These are phyloP conservation scores for Drosophila obscura DNA, from an alignment of 1,140 invertebrate species.

Conservation along the genomic window DNA sequence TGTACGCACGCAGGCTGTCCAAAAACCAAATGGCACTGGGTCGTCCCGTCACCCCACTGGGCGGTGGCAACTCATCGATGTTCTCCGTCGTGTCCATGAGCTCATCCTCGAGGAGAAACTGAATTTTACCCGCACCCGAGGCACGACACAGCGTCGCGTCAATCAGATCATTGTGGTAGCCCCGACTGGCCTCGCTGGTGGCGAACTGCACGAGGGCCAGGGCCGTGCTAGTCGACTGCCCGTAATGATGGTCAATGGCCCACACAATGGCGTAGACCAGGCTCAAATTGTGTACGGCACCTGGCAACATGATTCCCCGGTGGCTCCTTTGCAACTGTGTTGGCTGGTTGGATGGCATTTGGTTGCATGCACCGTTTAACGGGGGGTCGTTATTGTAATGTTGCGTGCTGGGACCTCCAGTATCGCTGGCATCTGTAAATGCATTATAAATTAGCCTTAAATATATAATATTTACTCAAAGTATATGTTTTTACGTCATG, in stretches of 20 bases:
- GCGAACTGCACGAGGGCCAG: slow-evolving; percentile 64
- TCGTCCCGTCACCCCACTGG: slow-evolving; percentile 28
- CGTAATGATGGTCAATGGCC: slow-evolving; percentile 69
- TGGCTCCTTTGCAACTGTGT: slow-evolving; percentile 8
- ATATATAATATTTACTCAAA: slow-evolving; percentile 17
- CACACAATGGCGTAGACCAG: slow-evolving; percentile 72
- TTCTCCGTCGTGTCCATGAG: slow-evolving; percentile 20
- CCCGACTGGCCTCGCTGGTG: slow-evolving; percentile 29
- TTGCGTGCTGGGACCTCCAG: slow-evolving; percentile 19
- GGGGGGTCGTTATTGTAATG: slow-evolving; percentile 23
- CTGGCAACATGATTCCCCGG: slow-evolving; percentile 20
- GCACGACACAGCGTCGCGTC: slow-evolving; percentile 38
- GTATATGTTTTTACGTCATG: not conserved
- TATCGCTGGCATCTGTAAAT: slow-evolving; percentile 19
- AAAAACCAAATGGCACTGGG: slow-evolving; percentile 65
- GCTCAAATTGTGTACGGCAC: slow-evolving; percentile 47
- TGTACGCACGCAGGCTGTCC: slow-evolving; percentile 64
- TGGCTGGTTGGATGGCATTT: not conserved
- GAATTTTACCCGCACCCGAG: slow-evolving; percentile 24
- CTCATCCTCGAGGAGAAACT: slow-evolving; percentile 54
- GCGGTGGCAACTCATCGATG: not conserved
- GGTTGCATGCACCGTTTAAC: not conserved
- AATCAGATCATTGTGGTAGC: slow-evolving; percentile 66
- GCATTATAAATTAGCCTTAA: slow-evolving; percentile 24
- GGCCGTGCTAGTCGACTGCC: slow-evolving; percentile 34